Conservation (phyloP, 2,113 vertebrate genomes). For the Microtus richardsoni region DNA sequence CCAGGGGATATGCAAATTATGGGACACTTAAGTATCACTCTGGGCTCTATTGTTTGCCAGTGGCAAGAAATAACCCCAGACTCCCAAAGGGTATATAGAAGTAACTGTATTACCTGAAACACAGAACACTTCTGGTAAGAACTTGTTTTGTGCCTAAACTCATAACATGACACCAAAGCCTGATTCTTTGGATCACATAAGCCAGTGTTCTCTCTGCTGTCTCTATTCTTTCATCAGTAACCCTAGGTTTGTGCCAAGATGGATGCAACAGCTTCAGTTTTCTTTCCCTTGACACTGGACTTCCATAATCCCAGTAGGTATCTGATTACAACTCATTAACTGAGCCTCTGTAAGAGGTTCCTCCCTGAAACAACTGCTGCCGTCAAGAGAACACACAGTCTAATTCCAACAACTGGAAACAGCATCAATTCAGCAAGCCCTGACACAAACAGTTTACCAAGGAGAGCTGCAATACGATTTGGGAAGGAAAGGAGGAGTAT, state of each 20-base stretch:
- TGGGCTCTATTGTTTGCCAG: not conserved
- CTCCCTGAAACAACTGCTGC: slow-evolving; percentile 7
- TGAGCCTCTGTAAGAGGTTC: not conserved
- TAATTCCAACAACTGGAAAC: slow-evolving; percentile 1
- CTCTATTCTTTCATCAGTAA: not conserved
- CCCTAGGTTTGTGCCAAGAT: not conserved
- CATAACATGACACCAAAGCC: not conserved
- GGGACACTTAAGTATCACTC: not conserved
- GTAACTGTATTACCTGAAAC: not conserved
- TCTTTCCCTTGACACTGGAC: not conserved
- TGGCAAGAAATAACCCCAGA: not conserved
- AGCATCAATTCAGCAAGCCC: not conserved
- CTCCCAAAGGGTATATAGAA: not conserved
- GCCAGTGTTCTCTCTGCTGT: not conserved
- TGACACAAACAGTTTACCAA: not conserved
- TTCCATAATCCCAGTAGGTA: not conserved
- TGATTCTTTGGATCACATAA: not conserved
- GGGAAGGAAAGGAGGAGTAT: not conserved
- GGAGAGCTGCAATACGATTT: not conserved
- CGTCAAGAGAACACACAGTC: not conserved
- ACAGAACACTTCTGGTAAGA: not conserved
- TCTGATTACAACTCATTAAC: slow-evolving; percentile 47
- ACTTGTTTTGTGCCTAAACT: not conserved
- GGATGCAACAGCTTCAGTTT: slow-evolving; percentile 33
- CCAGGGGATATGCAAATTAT: not conserved